Evolutionary conservation across 2,113 vertebrate species (phyloP), one percentile per base, ranked within the genome.

Genomic region (Microcebus lehilahytsara): DNA sequence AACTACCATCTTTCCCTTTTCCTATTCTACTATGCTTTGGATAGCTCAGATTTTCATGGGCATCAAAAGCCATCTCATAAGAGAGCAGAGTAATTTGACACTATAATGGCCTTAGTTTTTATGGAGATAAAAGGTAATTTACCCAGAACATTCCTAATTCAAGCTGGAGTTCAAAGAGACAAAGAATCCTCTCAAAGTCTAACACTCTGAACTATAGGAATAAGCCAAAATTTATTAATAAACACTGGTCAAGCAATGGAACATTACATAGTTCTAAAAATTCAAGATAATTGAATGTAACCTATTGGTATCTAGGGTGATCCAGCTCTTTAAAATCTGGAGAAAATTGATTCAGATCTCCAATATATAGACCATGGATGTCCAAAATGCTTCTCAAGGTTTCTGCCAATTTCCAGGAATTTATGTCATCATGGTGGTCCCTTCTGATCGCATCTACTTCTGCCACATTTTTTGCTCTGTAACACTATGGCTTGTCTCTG

Each of bases 1-100:
- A 62, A 14, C 51, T 42, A 53, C 53, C 49, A 19, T 56, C 53
- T 66, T 85, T 80, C 14, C 30, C 2, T 71, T 66, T 93, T 62
- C 49, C 88, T 79, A 14, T 25, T 96, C 66, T 69, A 16, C 66
- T 69, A 16, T 96, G 94, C n/a, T 89, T 96, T 78, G 53, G 46
- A 46, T 66, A 58, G 22, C 37, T 86, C 11, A 40, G 17, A 89
- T 88, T 88, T 88, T 95, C 34, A 37, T 53, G 20, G n/a, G 20
- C 20, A 85, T 71, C 40, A 85, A 92, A 77, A 94, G 8, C 27
- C 23, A 85, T 56, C 85, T 92, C 49, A 46, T 85, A 77, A 91
- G 46, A 49, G n/a, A 92, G 66, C 23, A 69, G 77, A 25, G 60
- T 62, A 84, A 60, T 91, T 46, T 56, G 83, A 93, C 2, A 32